A percentile compares a stretch with the other conserved stretches of the same genome.
phyloP scores from a whole-genome alignment of 92 coral and sea anemone species.

The Ricordea florida region DNA sequence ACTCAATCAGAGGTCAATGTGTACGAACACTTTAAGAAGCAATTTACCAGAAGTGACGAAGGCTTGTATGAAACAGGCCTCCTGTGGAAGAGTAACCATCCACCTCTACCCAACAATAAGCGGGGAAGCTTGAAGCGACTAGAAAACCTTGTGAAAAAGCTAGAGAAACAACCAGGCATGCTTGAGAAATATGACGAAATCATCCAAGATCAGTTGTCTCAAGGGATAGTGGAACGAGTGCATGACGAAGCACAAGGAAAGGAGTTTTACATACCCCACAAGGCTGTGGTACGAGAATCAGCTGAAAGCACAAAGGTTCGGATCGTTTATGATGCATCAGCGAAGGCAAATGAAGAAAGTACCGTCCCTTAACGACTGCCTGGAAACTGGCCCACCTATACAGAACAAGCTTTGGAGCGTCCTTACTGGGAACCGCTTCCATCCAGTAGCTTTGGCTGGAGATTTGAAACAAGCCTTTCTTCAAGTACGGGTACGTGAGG shows the following conservation, averaged over 20 bases:
- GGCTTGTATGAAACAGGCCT: conserved; percentile 6
- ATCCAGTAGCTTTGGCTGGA: background rate
- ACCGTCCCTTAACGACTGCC: no score
- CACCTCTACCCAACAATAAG: no score
- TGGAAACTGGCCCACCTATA: conserved; percentile 11
- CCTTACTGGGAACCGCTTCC: conserved; percentile 17
- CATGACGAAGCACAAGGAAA: background rate
- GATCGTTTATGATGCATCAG: background rate
- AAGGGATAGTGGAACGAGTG: conserved; percentile 1
- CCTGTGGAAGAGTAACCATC: no score
- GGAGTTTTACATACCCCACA: background rate
- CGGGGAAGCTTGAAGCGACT: no score
- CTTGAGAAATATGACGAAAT: no score
- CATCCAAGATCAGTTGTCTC: no score
- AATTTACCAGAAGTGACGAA: no score
- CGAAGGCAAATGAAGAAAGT: background rate
- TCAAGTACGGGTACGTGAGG: background rate
- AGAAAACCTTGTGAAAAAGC: no score
- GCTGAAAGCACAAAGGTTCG: background rate
- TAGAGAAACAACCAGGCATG: no score
- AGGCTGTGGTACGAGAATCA: background rate
- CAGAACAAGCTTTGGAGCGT: conserved; percentile 33
- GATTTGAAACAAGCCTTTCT: conserved; percentile 22
- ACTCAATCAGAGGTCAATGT: background rate
- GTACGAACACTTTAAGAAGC: no score